Base-by-base conservation (phyloP, 2,797 vertebrate species). In the Fistularia commersonii region DNA sequence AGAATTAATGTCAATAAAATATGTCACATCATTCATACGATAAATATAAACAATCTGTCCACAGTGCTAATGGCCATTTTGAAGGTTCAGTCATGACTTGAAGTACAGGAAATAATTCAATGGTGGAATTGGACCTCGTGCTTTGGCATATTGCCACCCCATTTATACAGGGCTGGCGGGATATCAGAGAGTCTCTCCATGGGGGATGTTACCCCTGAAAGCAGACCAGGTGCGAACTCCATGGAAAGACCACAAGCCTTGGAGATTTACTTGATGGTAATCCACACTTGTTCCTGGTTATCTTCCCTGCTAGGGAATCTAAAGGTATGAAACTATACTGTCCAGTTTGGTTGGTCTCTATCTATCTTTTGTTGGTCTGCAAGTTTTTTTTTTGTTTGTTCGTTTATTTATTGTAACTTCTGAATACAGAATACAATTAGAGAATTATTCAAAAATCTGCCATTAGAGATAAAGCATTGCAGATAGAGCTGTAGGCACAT, bases 221-320 rank as follows among this genome's bases (percentile, higher is more conserved):
- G 35, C 78, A 73, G 62, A 82, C 78, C 83, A 85, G 81, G 82
- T 85, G 76, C 55, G 71, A 69, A 65, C 78, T 74, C 82, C 66
- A 69, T 82, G 76, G 75, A 67, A 66, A 64, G 64, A 74, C 74
- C 45, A 60, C 72, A 68, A 65, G 58, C 62, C 68, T 57, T 37
- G 56, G 55, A 65, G 62, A 41, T 80, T 76, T 74, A 79, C 74
- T 42, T 35, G 42, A 41, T 54, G 61, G 45, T 61, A 65, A 72
- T 73, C 64, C 67, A 41, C 45, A 9, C 15, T 32, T 12, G 42
- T 52, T 11, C 6, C 33, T 39, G 8, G 8, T 41, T 38, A 42
- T 36, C 36, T 15, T 57, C 49, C 8, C 39, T 36, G 35, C 56
- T 47, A 42, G 61, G n/a, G 45, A 61, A 15, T 51, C 44, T 62